phyloP scores from a whole-genome alignment of 1,140 invertebrate species.

The Pararge aegeria region DNA sequence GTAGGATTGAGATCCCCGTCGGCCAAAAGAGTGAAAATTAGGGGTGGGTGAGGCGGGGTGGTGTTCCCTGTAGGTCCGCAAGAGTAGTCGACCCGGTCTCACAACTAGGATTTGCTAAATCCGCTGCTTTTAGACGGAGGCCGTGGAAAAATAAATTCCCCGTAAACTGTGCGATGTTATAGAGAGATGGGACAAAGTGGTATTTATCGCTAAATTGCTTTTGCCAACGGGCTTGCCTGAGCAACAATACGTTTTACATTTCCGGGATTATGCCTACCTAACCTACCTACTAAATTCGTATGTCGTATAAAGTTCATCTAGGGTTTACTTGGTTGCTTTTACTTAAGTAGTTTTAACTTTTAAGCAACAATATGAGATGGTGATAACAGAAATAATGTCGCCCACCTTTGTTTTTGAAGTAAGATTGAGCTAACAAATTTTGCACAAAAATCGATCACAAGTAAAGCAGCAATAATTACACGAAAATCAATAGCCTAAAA shows the following conservation, averaged over 20 bases:
- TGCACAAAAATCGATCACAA: no score
- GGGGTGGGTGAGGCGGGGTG: slow-evolving; percentile 62
- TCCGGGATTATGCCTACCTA: not conserved
- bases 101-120: slow-evolving; percentile 73
- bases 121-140: slow-evolving; percentile 63
- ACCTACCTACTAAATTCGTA: not conserved
- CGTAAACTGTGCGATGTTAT: not conserved
- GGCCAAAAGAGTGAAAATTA: slow-evolving; percentile 71
- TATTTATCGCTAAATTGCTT: not conserved
- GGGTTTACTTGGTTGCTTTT: no score
- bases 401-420: no score
- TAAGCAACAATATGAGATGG: no score
- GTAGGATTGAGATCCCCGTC: slow-evolving; percentile 66
- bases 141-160: slow-evolving; percentile 41
- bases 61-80: slow-evolving; percentile 53
- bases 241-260: not conserved
- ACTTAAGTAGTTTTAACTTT: no score
- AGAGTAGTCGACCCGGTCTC: slow-evolving; percentile 72
- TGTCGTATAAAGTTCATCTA: no score
- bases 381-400: no score
- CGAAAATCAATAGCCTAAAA: no score
- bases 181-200: not conserved
- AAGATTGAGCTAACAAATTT: no score
- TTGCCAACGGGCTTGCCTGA: not conserved
- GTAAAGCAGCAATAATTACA: no score